phyloP scores from a whole-genome alignment of 2,113 vertebrate species.

The Melanotaenia duboulayi region DNA sequence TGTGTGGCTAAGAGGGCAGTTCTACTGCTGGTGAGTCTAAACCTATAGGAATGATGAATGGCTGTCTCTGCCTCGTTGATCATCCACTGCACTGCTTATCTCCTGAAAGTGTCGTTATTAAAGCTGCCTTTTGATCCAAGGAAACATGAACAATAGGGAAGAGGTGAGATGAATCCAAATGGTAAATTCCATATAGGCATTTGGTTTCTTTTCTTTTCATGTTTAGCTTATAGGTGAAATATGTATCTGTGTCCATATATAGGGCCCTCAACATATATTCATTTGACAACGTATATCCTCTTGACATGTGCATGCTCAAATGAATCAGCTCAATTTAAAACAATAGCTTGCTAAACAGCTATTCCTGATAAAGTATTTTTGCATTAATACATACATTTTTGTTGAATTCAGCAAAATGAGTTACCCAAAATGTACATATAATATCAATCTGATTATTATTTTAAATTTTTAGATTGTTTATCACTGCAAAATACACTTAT shows the following conservation, averaged over 20 bases:
- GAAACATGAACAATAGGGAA: constrained; percentile 34
- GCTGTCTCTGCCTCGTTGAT: constrained; percentile 70
- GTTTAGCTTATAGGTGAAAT: background rate
- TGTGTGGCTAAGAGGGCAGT: constrained; percentile 46
- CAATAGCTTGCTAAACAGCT: background rate
- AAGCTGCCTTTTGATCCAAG: constrained; percentile 55
- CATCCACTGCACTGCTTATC: constrained; percentile 57
- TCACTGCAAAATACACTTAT: background rate
- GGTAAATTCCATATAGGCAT: constrained; percentile 42
- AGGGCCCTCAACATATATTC: background rate
- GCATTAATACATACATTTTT: constrained; percentile 1
- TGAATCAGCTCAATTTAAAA: background rate
- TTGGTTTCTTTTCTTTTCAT: constrained; percentile 18
- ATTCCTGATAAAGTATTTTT: background rate
- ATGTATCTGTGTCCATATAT: background rate
- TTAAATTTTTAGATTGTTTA: background rate
- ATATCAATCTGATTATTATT: background rate
- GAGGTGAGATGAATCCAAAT: constrained; percentile 63
- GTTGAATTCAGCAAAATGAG: background rate
- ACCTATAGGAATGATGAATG: constrained; percentile 73
- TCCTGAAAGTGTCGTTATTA: constrained; percentile 64
- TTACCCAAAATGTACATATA: background rate
- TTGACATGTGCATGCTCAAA: background rate
- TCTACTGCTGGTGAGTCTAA: constrained; percentile 51
- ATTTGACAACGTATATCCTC: too few relatives aligned